phyloP scores from a whole-genome alignment of 2,888 invertebrate species.

The Andrena flavipes region DNA sequence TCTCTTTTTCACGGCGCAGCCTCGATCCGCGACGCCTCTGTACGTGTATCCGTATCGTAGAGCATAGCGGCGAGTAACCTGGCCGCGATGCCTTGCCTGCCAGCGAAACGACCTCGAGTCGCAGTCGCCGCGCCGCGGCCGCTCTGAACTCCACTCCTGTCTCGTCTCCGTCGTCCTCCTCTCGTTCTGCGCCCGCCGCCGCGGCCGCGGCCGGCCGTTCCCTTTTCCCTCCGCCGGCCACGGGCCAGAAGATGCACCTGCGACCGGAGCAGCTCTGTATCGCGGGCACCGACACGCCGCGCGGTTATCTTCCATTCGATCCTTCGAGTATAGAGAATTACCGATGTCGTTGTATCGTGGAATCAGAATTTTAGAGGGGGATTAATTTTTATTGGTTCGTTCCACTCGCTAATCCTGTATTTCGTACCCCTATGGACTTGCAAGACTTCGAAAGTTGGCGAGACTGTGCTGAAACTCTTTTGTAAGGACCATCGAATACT shows the following conservation, averaged over 20 bases:
- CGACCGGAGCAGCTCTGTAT: constrained; percentile 38
- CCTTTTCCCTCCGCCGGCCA: constrained; percentile 25
- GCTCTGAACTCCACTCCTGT: constrained; percentile 37
- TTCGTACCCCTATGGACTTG: no score
- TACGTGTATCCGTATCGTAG: constrained; percentile 58
- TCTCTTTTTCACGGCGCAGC: constrained; percentile 42
- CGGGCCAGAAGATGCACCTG: constrained; percentile 63
- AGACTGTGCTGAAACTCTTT: neutral
- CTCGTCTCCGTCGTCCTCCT: constrained; percentile 39
- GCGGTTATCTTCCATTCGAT: neutral
- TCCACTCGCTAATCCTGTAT: no score
- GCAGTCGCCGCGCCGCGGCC: constrained; percentile 5
- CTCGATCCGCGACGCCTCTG: constrained; percentile 49
- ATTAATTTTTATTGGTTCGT: no score
- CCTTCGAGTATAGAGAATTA: neutral
- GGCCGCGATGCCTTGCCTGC: constrained; percentile 46
- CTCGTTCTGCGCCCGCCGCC: neutral
- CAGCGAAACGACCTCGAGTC: constrained; percentile 63
- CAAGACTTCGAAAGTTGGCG: no score
- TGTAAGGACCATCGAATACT: neutral
- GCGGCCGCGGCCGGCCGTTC: constrained; percentile 1
- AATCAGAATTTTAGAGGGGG: neutral
- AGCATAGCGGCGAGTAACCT: constrained; percentile 23
- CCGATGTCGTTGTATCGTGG: neutral
- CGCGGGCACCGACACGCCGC: constrained; percentile 32